Base-by-base conservation (phyloP, 37 sponge, comb jelly and placozoan species). In the Dysidea cf. avara region DNA sequence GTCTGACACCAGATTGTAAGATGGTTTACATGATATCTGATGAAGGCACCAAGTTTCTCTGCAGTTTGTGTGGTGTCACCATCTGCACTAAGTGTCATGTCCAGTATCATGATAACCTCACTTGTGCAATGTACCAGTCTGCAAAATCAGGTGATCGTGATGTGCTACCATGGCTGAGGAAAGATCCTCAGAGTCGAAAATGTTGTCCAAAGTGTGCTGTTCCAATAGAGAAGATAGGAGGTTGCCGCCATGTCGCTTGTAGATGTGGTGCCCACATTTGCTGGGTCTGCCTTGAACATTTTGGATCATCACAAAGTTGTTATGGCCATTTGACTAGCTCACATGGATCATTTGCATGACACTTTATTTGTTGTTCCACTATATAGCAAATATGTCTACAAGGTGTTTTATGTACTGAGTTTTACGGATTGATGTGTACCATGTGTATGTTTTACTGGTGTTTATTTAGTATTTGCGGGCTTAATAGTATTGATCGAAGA, bases 181-280 rank as follows among this genome's bases (percentile, higher is more conserved):
- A 65, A 31, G 47, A 88, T 50, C 56, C 63, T 52, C 21, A 1
- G 7, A 72, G 58, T 30, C 53, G 80, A 5, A 83, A 83, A 53
- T 17, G 20, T 17, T 88, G 89, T 32, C 89, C 83, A n/a, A 76
- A 76, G 18, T 88, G 89, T 68, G 25, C 25, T 18, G 46, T 68
- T n/a, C 79, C 80, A 1, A 88, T 88, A 69, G 84, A 88, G 49
- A 88, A 88, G 53, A 64, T 1, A 47, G 76, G 32, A 43, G 84
- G 89, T 4, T 88, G 89, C 30, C 30, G 61, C 1, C 67, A 78
- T 36, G 31, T 88, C 62, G 2, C 12, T 2, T 88, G 89, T 54
- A 22, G 33, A 18, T 88, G 89, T 69, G 30, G 51, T 7, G 31
- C 67, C 20, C 66, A 74, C 48, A 83, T 88, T 33, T 88, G 89